Base-by-base conservation (phyloP, 2,888 invertebrate genomes). In the Drepana falcataria region DNA sequence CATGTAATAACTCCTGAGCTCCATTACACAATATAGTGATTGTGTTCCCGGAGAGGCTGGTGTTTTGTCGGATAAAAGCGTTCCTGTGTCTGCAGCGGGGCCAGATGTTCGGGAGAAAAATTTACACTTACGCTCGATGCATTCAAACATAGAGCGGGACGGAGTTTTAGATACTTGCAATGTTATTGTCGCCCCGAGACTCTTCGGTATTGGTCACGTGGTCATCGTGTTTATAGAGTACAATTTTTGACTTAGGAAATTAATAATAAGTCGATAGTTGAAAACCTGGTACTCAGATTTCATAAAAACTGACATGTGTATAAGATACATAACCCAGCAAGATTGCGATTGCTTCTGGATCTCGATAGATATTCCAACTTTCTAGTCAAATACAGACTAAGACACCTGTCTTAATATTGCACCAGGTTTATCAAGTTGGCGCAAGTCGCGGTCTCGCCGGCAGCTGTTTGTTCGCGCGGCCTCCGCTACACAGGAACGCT, bases 31-130 rank as follows among this genome's bases (percentile, higher is more conserved):
- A 48, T 58, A 35, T 53, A 54, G 48, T 55, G 56, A 48, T 58
- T 53, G 44, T 55, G 63, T 63, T 54, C 49, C 47, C 49, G 51
- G 57, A 35, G 47, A 48, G 33, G 47, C 5, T 21, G 48, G 65
- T 69, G 61, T 76, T 73, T 69, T 65, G 71, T 69, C 57, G 57
- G 59, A 75, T 83, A 75, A 81, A 79, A 83, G 81, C 79, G 63
- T 81, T 83, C 74, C 75, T 66, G 60, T 83, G 81, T 83, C 71
- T 75, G 65, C 62, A 62, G 59, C 54, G 55, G 52, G 49, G 40
- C 44, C 55, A 49, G 47, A 37, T 52, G 53, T 51, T 57, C 49
- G 58, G 53, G 59, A 54, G 59, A 58, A 63, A 63, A 70, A 69
- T 66, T 64, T 59, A 58, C 54, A 56, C 55, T 57, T 64, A 61